Base-by-base conservation (phyloP, 2,797 vertebrate genomes). In the Trematomus bernacchii region DNA sequence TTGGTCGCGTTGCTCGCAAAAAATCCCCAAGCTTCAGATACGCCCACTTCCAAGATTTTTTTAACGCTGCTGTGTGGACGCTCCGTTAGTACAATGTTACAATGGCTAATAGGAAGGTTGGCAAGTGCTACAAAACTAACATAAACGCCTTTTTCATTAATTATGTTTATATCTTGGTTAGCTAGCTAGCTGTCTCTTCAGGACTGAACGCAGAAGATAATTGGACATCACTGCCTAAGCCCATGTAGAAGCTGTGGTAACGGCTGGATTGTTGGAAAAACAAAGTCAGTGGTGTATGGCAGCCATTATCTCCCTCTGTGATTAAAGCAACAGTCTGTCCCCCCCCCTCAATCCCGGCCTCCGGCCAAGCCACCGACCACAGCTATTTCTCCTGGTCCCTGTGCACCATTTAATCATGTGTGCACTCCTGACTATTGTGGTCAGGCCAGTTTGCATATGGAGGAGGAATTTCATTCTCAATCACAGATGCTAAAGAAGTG, bases 281-380 rank as follows among this genome's bases (percentile, higher is more conserved):
- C 80, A 87, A 89, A 89, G 83, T 76, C 82, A 84, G 80, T 81
- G 73, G 77, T 83, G 83, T 95, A 92, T 97, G 96, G 94, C 93
- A 94, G 89, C 52, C 77, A 96, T 96, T 96, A 96, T 93, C 90
- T 92, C 83, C 83, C 75, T 85, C 73, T 95, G 96, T 89, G 86
- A 97, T 97, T 95, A 96, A 97, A 96, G 91, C 55, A 91, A 79
- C 3, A 96, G 83, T 93, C 92, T 92, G 89, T 94, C 80, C 73
- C 75, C 66, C 66, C 65, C 77, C 74, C 71, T 75, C 77, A 79
- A 66, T 71, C 81, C 53, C 71, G 61, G 84, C 84, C 90, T 82
- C 77, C 44, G 67, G 85, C 92, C 85, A 94, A 96, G 92, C 94
- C 94, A 87, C 92, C 90, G 89, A 96, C 96, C 95, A 92, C 96